Evolutionary conservation across 2,797 vertebrate genomes (phyloP).

Genomic region (Chiloscyllium punctatum): DNA sequence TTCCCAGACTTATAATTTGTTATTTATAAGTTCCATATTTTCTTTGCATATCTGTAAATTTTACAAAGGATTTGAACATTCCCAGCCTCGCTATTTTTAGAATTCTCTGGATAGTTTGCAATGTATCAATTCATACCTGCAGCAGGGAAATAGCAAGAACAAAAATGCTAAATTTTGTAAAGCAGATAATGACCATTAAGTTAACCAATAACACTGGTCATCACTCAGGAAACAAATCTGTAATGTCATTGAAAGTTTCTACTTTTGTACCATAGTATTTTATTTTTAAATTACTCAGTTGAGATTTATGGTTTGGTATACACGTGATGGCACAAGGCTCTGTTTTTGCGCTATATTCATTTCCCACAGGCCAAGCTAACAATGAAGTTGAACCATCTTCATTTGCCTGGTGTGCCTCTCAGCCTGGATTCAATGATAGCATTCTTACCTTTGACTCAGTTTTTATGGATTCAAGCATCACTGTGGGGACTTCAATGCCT

Average conservation of each 20-base stretch:
- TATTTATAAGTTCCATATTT: neutral
- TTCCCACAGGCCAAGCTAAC: neutral
- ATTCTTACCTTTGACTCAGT: neutral
- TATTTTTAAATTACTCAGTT: neutral
- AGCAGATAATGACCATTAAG: neutral
- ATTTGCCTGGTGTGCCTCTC: neutral
- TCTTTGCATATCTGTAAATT: neutral
- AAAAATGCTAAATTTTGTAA: neutral
- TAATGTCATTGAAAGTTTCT: neutral
- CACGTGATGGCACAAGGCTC: too few species aligned
- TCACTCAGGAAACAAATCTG: neutral
- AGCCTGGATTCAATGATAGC: neutral
- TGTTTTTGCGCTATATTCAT: too few species aligned
- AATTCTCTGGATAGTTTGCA: neutral
- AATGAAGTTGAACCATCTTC: neutral
- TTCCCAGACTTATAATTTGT: neutral
- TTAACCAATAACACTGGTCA: neutral
- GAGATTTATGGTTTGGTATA: neutral
- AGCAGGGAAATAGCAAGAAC: neutral
- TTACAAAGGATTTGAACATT: neutral
- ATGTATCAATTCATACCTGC: neutral
- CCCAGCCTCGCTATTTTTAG: neutral
- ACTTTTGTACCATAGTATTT: neutral
- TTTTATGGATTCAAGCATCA: neutral
- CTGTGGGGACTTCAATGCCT: neutral